A percentile compares a stretch with the other conserved stretches of the same genome.
These are phyloP conservation scores for Drosophila anomelani DNA, from an alignment of 2,888 invertebrate genomes.

Conservation along the genomic window DNA sequence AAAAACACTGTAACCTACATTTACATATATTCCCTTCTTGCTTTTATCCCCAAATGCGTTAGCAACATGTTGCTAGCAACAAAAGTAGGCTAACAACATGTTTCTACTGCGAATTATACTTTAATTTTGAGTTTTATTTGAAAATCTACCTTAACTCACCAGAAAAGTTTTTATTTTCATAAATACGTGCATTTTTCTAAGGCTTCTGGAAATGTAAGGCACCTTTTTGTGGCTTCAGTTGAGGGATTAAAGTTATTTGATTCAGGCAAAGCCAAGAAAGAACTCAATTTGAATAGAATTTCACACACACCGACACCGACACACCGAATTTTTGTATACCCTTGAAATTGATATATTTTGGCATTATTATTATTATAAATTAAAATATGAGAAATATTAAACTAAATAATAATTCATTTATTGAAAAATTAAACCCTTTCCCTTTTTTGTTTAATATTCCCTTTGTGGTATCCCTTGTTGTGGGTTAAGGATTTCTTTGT, in stretches of 20 bases:
- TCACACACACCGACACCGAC: no score
- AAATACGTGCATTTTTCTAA: neutral
- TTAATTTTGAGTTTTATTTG: neutral
- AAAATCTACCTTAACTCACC: neutral
- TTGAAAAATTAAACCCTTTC: no score
- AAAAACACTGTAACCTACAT: neutral
- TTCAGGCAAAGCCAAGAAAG: neutral
- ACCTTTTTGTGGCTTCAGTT: conserved; percentile 2
- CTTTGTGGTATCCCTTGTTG: neutral
- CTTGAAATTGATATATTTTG: no score
- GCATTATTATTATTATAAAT: no score
- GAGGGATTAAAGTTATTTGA: conserved; percentile 12
- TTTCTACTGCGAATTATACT: neutral
- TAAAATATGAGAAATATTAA: no score
- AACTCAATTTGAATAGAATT: neutral
- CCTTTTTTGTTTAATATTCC: neutral
- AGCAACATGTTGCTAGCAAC: neutral
- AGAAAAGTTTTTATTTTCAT: neutral
- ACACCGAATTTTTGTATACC: no score
- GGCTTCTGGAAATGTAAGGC: conserved; percentile 3
- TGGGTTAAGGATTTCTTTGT: conserved; percentile 13
- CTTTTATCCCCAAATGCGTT: neutral
- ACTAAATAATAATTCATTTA: no score
- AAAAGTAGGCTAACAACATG: no score
- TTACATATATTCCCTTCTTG: no score